A percentile compares a stretch with the other conserved stretches of the same genome.
Conservation (phyloP, 1,140 invertebrate species). For the Orchesella cincta region DNA sequence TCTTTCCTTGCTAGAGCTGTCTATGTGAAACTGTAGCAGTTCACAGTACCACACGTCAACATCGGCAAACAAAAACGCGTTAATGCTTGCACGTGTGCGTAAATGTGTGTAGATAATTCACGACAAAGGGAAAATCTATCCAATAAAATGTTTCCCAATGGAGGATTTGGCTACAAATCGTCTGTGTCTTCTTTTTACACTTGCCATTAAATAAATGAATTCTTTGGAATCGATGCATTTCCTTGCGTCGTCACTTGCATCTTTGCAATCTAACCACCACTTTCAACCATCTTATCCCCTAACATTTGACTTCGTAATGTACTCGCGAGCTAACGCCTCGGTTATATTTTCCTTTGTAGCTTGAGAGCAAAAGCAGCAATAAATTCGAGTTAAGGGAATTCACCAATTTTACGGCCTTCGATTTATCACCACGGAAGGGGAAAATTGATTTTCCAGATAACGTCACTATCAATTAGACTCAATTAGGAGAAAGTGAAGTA, state of each 20-base stretch:
- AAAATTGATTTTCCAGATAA: not conserved
- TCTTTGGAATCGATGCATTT: not conserved
- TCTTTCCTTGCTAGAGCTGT: too few relatives aligned
- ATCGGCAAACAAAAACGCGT: too few relatives aligned
- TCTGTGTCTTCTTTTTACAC: not conserved
- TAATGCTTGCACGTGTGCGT: too few relatives aligned
- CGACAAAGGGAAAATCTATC: too few relatives aligned
- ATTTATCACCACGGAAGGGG: not conserved
- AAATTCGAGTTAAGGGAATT: conserved; percentile 1
- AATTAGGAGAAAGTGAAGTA: too few relatives aligned
- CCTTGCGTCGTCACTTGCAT: not conserved
- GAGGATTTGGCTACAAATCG: too few relatives aligned
- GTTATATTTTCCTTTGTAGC: not conserved
- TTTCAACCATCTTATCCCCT: too few relatives aligned
- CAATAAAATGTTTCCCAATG: too few relatives aligned
- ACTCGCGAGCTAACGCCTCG: not conserved
- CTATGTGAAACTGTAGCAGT: too few relatives aligned
- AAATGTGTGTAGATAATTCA: too few relatives aligned
- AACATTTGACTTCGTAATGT: too few relatives aligned
- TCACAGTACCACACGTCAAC: too few relatives aligned
- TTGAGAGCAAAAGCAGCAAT: not conserved
- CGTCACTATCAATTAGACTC: conserved; percentile 11
- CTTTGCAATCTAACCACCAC: not conserved
- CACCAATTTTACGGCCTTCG: not conserved
- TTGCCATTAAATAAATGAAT: not conserved